Base-by-base conservation (phyloP, 37 sponge, comb jelly and placozoan species). In the Lycopodina hypogea region DNA sequence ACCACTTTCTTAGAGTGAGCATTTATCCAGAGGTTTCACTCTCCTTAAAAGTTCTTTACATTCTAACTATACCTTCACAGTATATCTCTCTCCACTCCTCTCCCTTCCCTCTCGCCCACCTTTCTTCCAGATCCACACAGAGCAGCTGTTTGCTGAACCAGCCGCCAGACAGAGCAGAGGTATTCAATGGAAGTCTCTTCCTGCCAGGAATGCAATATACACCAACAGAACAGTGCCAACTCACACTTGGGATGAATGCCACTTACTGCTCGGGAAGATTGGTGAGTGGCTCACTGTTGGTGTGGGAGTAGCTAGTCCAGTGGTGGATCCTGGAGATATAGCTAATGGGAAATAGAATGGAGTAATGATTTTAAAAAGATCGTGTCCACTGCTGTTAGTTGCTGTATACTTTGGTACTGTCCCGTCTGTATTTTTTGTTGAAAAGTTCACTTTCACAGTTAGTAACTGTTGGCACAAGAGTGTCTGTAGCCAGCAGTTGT, bases 171-270 rank as follows among this genome's bases (percentile, higher is more conserved):
- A 61, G n/a, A 11, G 58, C n/a, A 17, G 35, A 23, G 39, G 17
- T 21, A 0, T 78, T 68, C 55, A 33, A 78, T 17, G 56, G 63
- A 18, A 22, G 56, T 28, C 56, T 30, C 21, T 68, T 58, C 36
- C 86, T 85, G 3, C 74, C 71, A 18, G 86, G 86, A 12, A 52
- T 66, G 67, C 64, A 66, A 28, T 73, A 72, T 42, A 70, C 86
- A 39, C 74, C 73, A 32, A 74, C 72, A 14, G 74, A 85, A 35
- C 86, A 85, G 33, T 85, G 86, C 35, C 65, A 55, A 37, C 80
- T 85, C 3, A 38, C 58, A 51, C 64, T 57, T 21, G 74, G 63
- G 7, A 40, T 19, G 34, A 61, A 72, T 11, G 24, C 74, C 0
- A 70, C 74, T 34, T 63, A 85, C 33, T 78, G 76, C 37, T 8